phyloP scores from a whole-genome alignment of 1,140 invertebrate genomes.

The Atopsyche davidsoni region DNA sequence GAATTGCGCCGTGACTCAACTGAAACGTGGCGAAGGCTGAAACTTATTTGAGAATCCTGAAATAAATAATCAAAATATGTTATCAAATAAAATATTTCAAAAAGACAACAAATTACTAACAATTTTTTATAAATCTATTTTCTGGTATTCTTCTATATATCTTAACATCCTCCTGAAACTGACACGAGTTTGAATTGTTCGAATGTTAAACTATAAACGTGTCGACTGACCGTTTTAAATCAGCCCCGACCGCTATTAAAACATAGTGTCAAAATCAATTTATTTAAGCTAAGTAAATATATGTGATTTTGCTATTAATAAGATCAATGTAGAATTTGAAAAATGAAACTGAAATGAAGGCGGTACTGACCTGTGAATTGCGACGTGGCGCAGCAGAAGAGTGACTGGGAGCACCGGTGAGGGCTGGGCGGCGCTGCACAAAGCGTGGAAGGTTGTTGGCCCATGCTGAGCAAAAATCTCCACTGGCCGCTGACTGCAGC shows the following conservation, averaged over 20 bases:
- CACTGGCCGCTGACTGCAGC: slow-evolving; percentile 68
- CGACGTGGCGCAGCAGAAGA: slow-evolving; percentile 45
- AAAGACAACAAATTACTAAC: neutral
- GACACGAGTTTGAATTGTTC: too few species aligned
- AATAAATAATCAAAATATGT: slow-evolving; percentile 15
- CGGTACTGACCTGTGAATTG: slow-evolving; percentile 49
- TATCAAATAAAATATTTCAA: neutral
- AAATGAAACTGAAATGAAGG: too few species aligned
- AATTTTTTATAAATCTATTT: neutral
- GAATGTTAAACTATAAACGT: too few species aligned
- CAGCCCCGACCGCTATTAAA: too few species aligned
- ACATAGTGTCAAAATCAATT: too few species aligned
- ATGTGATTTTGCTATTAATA: too few species aligned
- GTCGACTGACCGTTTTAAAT: too few species aligned
- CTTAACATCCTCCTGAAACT: too few species aligned
- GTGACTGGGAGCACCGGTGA: slow-evolving; percentile 54
- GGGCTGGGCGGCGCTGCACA: slow-evolving; percentile 71
- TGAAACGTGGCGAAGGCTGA: slow-evolving; percentile 68
- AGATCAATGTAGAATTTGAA: too few species aligned
- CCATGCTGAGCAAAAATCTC: slow-evolving; percentile 77
- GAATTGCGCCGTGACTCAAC: slow-evolving; percentile 78
- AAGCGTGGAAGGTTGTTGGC: slow-evolving; percentile 81
- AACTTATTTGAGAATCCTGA: slow-evolving; percentile 74
- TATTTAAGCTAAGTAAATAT: too few species aligned
- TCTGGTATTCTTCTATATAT: too few species aligned